A percentile compares a stretch with the other conserved stretches of the same genome.
Conservation (phyloP, 2,888 invertebrate genomes). For the Meliscaeva auricollis region DNA sequence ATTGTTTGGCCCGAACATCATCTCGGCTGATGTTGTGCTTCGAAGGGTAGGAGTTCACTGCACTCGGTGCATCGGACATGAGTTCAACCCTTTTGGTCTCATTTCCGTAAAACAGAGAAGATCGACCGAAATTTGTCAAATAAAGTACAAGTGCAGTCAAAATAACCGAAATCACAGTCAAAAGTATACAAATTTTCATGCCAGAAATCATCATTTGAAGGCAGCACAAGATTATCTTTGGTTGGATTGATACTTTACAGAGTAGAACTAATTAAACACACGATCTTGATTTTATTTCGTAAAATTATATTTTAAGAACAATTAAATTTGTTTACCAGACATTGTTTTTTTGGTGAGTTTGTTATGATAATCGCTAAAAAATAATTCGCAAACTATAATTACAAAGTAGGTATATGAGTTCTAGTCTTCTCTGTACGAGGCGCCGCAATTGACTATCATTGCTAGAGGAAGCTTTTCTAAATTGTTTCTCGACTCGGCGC, state of each 20-base stretch:
- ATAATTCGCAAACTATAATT: background rate
- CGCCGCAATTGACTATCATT: conserved; percentile 47
- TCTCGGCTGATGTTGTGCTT: conserved; percentile 25
- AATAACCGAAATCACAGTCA: conserved; percentile 10
- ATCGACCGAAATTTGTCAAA: conserved; percentile 30
- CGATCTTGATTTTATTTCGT: conserved; percentile 12
- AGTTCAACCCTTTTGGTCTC: background rate
- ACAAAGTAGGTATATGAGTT: background rate
- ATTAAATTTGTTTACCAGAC: conserved; percentile 16
- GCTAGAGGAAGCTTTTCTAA: conserved; percentile 15
- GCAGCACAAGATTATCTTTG: too few species aligned
- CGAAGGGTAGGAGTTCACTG: conserved; percentile 26
- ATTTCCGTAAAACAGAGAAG: background rate
- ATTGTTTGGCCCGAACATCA: conserved; percentile 41
- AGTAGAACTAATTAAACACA: background rate
- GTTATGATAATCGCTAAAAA: background rate
- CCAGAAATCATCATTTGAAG: background rate
- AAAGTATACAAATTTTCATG: conserved; percentile 23
- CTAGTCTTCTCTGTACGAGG: conserved; percentile 47
- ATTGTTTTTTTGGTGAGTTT: conserved; percentile 16
- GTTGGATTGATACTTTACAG: too few species aligned
- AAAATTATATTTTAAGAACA: conserved; percentile 33
- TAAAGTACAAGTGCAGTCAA: conserved; percentile 23
- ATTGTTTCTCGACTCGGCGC: conserved; percentile 21
- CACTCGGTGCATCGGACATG: conserved; percentile 20